Base-by-base conservation (phyloP, 2,113 vertebrate genomes). In the Sorex fumeus region DNA sequence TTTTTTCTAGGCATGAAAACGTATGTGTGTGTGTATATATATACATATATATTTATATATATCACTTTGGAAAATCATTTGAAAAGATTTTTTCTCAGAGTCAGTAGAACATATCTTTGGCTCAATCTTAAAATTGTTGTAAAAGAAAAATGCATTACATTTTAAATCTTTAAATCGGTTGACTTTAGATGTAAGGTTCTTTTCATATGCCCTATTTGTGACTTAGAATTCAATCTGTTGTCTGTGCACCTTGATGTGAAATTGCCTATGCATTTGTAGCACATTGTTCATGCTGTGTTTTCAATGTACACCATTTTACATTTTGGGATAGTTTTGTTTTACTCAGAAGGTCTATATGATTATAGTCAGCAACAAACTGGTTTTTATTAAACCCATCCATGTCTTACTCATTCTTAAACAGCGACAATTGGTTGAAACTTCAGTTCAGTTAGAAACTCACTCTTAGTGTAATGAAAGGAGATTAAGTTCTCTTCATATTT, bases 201-300 rank as follows among this genome's bases (percentile, higher is more conserved):
- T 83, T 76, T 70, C 50, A 36, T 45, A 10, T 79, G 72, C 18
- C 16, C 34, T 19, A 71, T 45, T 87, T 43, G 45, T 53, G n/a
- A 84, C 34, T 77, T 91, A 45, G 28, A 53, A 71, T 77, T 91
- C 23, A 87, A n/a, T 32, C 28, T 2, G 6, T 71, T 91, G 27
- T 79, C 66, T 72, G 43, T 70, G 32, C 71, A 71, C 27, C 9
- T 71, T 71, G 16, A 21, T 43, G n/a, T 32, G 53, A 43, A 71
- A 71, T 72, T 66, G 16, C 16, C 34, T 79, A 45, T 27, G 62
- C 23, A 27, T 1, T 64, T 53, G 3, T 53, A 53, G 18, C 2
- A 62, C 11, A 50, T 71, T 75, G 27, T 43, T 72, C 57, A 34
- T 57, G 57, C 23, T 79, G 10, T 76, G 30, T 91, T 91, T 74